Percentiles rank a stretch among this genome's conserved stretches.
phyloP scores from a whole-genome alignment of 2,113 vertebrate genomes.

The Tonatia bakeri region DNA sequence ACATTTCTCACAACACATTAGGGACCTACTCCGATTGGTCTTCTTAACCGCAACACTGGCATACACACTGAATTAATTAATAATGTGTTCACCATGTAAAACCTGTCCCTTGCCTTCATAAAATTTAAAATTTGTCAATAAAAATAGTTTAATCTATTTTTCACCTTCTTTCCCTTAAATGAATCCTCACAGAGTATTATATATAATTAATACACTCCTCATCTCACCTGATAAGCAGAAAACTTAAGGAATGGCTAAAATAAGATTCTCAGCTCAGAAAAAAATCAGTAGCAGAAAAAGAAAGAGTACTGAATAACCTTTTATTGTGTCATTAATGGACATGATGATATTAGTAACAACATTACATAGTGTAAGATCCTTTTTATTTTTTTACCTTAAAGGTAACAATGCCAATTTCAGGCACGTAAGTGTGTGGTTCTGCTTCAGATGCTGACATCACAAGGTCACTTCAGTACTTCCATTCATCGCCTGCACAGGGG shows the following conservation, averaged over 20 bases:
- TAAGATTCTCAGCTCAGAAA: background rate
- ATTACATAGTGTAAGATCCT: background rate
- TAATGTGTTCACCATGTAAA: background rate
- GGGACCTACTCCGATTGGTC: background rate
- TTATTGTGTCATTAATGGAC: background rate
- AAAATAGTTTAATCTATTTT: background rate
- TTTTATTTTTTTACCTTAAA: conserved; percentile 22
- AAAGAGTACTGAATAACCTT: background rate
- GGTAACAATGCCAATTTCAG: conserved; percentile 16
- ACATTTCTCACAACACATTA: background rate
- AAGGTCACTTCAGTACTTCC: background rate
- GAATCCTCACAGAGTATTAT: background rate
- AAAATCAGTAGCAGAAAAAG: background rate
- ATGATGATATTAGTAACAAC: background rate
- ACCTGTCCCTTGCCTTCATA: background rate
- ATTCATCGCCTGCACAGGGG: conserved; percentile 21
- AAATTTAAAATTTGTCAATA: background rate
- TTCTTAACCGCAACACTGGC: background rate
- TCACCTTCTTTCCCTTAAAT: background rate
- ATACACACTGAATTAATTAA: background rate
- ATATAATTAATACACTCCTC: background rate
- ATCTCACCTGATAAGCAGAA: background rate
- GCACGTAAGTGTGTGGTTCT: background rate
- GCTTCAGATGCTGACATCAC: background rate
- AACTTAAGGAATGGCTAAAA: background rate